Base-by-base conservation (phyloP, 2,888 invertebrate genomes). In the Branchinecta sandiegonensis region DNA sequence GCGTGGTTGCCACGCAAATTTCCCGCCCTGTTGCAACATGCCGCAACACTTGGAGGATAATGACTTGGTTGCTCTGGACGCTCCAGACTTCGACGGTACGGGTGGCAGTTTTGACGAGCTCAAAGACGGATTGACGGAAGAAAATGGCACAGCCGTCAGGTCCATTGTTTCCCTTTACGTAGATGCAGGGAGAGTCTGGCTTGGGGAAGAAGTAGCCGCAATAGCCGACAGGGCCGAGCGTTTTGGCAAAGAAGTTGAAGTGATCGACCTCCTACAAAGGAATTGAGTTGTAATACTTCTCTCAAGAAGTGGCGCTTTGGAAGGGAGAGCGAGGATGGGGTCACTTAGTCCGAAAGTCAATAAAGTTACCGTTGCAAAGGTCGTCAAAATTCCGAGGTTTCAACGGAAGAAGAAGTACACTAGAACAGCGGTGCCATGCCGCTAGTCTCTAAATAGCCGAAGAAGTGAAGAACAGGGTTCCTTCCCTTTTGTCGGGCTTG, bases 111-210 rank as follows among this genome's bases (percentile, higher is more conserved):
- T 80, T 78, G 37, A 85, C 73, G 67, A 86, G 76, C 69, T 85
- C 82, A 72, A 86, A 84, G 76, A 84, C 84, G 71, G 82, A 80
- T 66, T 80, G 80, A 71, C 83, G 81, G 76, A 83, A 88, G 77
- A 89, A 88, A 67, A 89, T 80, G 47, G 88, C 88, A 77, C 88
- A 89, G 10, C 89, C 88, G 77, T 89, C 89, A 0, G 88, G 87
- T 1, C 89, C 89, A 74, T 85, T 85, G 75, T 87, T 87, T 71
- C 84, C 83, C 71, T 82, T 80, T 65, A 86, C 82, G 74, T 87
- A 86, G 65, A 87, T 78, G 76, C 88, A 88, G 0, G 88, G 88
- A 0, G 88, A 88, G 74, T 87, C 86, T 0, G 88, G 88, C 77
- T 89, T 89, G 0, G 87, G 86, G 74, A 84, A 84, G 77, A 88